These are phyloP conservation scores for Leptopilina syphax DNA, from an alignment of 2,888 invertebrate species.

Conservation along the genomic window DNA sequence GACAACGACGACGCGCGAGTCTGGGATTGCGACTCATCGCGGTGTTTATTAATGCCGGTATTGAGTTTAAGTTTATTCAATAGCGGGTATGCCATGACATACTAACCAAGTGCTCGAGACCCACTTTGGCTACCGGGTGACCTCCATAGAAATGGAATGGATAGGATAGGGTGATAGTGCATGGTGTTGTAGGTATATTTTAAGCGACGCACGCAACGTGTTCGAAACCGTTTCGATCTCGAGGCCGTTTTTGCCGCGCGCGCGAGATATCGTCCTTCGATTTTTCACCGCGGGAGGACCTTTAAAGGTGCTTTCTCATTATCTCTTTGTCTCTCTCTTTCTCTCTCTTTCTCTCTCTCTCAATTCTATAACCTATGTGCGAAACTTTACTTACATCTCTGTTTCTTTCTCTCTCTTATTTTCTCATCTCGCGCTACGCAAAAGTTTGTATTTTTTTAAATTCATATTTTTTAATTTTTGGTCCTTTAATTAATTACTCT, in stretches of 20 bases:
- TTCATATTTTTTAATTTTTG: too few relatives aligned
- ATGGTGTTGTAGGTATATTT: constrained; percentile 58
- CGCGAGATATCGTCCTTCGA: constrained; percentile 61
- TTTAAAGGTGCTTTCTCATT: constrained; percentile 59
- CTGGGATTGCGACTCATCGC: constrained; percentile 33
- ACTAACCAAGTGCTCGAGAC: constrained; percentile 78
- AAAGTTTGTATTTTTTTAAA: too few relatives aligned
- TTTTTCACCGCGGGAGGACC: constrained; percentile 65
- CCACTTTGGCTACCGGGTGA: constrained; percentile 75
- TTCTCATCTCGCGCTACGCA: too few relatives aligned
- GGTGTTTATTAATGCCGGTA: constrained; percentile 58
- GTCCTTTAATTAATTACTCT: too few relatives aligned
- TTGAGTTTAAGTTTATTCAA: constrained; percentile 73
- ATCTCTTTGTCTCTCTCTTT: background rate
- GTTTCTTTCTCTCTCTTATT: too few relatives aligned
- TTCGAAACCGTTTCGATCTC: constrained; percentile 60
- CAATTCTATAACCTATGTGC: constrained; percentile 35
- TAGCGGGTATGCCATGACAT: constrained; percentile 74
- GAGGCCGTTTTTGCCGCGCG: constrained; percentile 56
- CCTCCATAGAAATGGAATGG: constrained; percentile 75
- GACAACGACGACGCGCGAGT: background rate
- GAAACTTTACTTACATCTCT: background rate
- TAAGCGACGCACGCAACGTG: constrained; percentile 55
- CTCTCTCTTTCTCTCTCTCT: constrained; percentile 45
- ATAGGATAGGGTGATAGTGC: constrained; percentile 73